Conservation (phyloP, 2,888 invertebrate genomes). For the Caenorhabditis uteleia region DNA sequence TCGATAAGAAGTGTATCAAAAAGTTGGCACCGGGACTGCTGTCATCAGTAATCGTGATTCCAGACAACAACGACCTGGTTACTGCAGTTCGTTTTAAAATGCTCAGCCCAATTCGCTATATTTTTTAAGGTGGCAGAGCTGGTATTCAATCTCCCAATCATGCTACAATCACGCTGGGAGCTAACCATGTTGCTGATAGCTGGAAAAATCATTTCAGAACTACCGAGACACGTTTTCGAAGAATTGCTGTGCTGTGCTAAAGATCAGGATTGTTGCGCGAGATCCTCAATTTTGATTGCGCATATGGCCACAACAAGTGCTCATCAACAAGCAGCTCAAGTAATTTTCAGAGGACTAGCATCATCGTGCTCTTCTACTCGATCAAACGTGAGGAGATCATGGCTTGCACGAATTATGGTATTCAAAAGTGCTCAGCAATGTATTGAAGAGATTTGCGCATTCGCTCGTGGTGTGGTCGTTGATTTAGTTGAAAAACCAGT, state of each 20-base stretch:
- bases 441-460: conserved; percentile 4
- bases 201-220: neutral
- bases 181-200: conserved; percentile 5
- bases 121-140: conserved; percentile 2
- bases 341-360: conserved; percentile 15
- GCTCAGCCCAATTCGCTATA: no score
- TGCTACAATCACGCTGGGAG: conserved; percentile 16
- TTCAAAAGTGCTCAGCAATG: conserved; percentile 10
- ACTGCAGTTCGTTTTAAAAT: no score
- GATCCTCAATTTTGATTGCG: neutral
- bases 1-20: conserved; percentile 15
- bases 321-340: conserved; percentile 4
- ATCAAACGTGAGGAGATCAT: conserved; percentile 15
- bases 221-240: conserved; percentile 3
- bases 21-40: no score
- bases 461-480: conserved; percentile 1
- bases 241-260: neutral
- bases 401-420: conserved; percentile 21
- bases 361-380: conserved; percentile 2
- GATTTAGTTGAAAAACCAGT: neutral
- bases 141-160: conserved; percentile 10
- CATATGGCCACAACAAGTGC: conserved; percentile 11
- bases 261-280: neutral
- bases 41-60: no score
- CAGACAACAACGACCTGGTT: no score